Evolutionary conservation across 2,888 invertebrate species (phyloP).

Genomic region (Theretra japonica): DNA sequence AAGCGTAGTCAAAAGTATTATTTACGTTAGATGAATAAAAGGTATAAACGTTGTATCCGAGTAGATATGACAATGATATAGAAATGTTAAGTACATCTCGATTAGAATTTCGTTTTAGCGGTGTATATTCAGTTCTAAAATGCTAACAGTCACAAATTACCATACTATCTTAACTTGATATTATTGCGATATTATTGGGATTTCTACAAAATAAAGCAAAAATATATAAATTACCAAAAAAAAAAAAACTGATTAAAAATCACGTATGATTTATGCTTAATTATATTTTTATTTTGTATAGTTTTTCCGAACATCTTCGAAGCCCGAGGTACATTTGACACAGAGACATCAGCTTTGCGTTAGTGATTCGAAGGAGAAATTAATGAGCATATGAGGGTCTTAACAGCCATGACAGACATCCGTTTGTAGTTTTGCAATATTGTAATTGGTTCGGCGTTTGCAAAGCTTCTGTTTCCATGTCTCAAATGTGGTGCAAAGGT

Average conservation of each 20-base stretch:
- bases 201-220: background rate
- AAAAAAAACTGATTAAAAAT: background rate
- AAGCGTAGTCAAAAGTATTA: constrained; percentile 23
- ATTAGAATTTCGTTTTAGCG: constrained; percentile 10
- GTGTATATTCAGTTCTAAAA: background rate
- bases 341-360: constrained; percentile 3
- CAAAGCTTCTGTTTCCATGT: constrained; percentile 7
- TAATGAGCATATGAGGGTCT: background rate
- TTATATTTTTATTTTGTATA: background rate
- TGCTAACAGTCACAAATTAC: background rate
- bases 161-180: background rate
- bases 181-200: background rate
- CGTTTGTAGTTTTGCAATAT: background rate
- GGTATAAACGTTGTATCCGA: constrained; percentile 1
- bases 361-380: background rate
- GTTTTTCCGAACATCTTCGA: background rate
- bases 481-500: constrained; percentile 14
- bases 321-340: constrained; percentile 6
- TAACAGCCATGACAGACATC: background rate
- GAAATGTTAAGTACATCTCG: constrained; percentile 18
- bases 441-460: background rate
- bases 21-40: constrained; percentile 15
- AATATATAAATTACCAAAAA: background rate
- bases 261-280: background rate
- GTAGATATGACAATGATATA: background rate